Base-by-base conservation (phyloP, 1,140 invertebrate species). In the Cyclina sinensis region DNA sequence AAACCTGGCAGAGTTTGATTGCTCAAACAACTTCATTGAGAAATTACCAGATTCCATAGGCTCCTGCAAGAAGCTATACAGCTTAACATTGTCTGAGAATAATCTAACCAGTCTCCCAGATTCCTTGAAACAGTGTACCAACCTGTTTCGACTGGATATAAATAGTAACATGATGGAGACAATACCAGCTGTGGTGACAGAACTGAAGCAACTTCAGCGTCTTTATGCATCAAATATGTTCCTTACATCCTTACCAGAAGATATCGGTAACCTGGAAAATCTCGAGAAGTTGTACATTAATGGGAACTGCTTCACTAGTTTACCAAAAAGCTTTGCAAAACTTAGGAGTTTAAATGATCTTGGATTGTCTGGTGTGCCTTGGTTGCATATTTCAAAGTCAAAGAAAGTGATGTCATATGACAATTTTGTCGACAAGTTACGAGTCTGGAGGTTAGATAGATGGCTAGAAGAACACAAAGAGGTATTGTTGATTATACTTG, bases 351-450 rank as follows among this genome's bases (percentile, higher is more conserved):
- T 94, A 24, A 84, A 84, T 32, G 87, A 92, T 30, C 87, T 95
- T 46, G 87, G 89, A 57, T 65, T 94, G 68, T 91, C 91, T 59
- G 93, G 93, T 7, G 86, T 88, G 24, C 86, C 84, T n/a, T 93
- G 91, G 91, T 73, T 89, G 32, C 54, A 57, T 37, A 90, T 90
- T 48, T 24, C 65, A 3, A 91, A 93, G 48, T 43, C 80, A 54
- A 92, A 92, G 59, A 88, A 59, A 37, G 86, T 94, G 35, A 59
- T 94, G 79, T 93, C 93, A 48, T 89, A 90, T 74, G 84, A 90
- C 21, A 54, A 93, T 57, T 94, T 94, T 89, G 81, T 91, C 21
- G 87, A 91, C n/a, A 91, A 90, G 48, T 74, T 94, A 74, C 70
- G 70, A 14, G 54, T 54, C 16, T 74, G 89, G 43, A 88, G 90